Evolutionary conservation across 2,113 vertebrate species (phyloP).

Genomic region (Climacteris rufus): DNA sequence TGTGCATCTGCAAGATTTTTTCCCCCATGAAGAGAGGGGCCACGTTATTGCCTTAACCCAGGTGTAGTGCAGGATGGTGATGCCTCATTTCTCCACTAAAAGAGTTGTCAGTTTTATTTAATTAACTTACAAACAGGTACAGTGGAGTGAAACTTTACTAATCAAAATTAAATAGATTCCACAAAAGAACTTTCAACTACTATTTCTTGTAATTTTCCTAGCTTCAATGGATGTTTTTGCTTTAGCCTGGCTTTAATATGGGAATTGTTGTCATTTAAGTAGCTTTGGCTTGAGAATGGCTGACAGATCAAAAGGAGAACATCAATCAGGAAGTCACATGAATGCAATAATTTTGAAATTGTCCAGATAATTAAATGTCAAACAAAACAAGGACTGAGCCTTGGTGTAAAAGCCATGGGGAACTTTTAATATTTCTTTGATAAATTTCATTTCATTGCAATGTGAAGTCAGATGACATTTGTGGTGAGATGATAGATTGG

Average conservation of each 20-base stretch:
- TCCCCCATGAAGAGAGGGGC: not conserved
- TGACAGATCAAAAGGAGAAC: not conserved
- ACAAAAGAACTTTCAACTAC: not conserved
- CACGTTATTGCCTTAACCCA: not conserved
- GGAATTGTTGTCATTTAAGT: not conserved
- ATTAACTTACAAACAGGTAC: not conserved
- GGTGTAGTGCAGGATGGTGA: not conserved
- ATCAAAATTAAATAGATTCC: not conserved
- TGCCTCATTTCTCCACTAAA: not conserved
- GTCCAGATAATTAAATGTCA: not conserved
- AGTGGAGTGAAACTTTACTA: not conserved
- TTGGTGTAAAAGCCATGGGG: not conserved
- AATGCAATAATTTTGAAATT: not conserved
- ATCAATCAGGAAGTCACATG: not conserved
- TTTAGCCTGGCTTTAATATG: not conserved
- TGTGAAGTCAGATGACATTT: not conserved
- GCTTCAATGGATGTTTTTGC: not conserved
- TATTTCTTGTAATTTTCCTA: not conserved
- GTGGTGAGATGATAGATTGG: not conserved
- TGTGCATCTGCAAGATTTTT: not conserved
- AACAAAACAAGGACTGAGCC: not conserved
- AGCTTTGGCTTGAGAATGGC: not conserved
- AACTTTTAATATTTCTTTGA: not conserved
- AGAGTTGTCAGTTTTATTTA: not conserved
- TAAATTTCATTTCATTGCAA: not conserved